phyloP scores from a whole-genome alignment of 2,113 vertebrate species.

The Empidonax traillii region DNA sequence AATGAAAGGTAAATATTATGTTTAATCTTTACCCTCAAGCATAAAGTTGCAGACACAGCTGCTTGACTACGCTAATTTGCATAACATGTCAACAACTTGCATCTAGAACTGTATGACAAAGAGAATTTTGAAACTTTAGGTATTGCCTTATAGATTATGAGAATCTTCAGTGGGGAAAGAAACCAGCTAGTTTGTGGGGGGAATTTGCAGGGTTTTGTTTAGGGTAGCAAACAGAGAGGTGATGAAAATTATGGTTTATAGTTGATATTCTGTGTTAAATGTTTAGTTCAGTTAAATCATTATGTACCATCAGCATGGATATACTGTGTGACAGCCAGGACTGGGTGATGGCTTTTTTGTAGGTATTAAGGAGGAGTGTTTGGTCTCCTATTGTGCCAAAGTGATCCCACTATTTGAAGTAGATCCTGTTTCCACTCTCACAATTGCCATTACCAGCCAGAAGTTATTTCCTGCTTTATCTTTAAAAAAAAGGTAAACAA shows the following conservation, averaged over 20 bases:
- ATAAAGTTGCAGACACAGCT: neutral
- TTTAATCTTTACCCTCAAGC: neutral
- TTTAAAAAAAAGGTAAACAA: neutral
- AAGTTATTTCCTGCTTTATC: neutral
- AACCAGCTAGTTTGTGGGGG: neutral
- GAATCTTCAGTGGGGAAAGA: neutral
- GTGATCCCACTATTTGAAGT: neutral
- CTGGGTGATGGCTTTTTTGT: neutral
- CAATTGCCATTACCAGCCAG: neutral
- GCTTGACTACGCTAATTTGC: neutral
- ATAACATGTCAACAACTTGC: neutral
- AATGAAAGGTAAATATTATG: neutral
- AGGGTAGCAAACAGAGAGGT: neutral
- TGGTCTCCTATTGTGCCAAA: neutral
- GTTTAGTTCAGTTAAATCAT: neutral
- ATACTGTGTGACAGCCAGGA: neutral
- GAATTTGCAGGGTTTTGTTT: neutral
- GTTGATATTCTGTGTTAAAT: neutral
- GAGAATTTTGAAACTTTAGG: neutral
- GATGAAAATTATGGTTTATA: neutral
- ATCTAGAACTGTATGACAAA: neutral
- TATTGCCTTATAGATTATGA: neutral
- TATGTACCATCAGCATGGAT: accelerated
- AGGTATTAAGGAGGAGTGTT: neutral
- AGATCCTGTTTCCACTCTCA: neutral